Evolutionary conservation across 2,113 vertebrate species (phyloP).

Genomic region (Petromus typicus): DNA sequence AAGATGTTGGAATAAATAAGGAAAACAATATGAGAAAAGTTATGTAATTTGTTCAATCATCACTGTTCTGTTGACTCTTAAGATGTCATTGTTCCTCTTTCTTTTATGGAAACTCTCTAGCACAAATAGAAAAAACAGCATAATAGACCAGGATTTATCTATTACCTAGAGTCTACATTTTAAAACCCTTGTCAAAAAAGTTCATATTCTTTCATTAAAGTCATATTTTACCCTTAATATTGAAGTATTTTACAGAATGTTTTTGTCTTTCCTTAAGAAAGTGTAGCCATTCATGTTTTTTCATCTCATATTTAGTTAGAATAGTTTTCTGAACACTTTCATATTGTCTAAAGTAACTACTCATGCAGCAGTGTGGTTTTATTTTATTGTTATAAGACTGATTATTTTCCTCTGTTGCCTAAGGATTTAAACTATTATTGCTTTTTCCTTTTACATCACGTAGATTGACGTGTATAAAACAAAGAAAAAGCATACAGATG

Average conservation of each 20-base stretch:
- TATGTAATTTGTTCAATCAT: neutral
- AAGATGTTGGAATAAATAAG: neutral
- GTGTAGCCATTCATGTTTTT: neutral
- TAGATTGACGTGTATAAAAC: constrained; percentile 9
- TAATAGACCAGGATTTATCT: neutral
- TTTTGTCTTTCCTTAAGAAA: neutral
- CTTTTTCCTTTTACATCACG: neutral
- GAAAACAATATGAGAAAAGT: neutral
- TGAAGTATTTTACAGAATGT: neutral
- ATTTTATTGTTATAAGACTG: neutral
- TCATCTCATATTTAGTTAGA: constrained; percentile 4
- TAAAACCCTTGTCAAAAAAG: neutral
- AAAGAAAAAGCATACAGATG: neutral
- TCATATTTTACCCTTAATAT: neutral
- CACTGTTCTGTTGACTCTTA: neutral
- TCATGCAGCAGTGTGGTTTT: neutral
- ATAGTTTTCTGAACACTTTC: neutral
- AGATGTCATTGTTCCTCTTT: neutral
- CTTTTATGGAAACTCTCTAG: neutral
- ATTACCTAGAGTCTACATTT: constrained; percentile 15
- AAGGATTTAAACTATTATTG: constrained; percentile 5
- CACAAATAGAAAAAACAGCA: constrained; percentile 9
- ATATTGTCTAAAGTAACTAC: neutral
- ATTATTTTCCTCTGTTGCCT: neutral
- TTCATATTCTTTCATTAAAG: neutral